Base-by-base conservation (phyloP, 92 coral and sea anemone genomes). In the Zoanthus sociatus region DNA sequence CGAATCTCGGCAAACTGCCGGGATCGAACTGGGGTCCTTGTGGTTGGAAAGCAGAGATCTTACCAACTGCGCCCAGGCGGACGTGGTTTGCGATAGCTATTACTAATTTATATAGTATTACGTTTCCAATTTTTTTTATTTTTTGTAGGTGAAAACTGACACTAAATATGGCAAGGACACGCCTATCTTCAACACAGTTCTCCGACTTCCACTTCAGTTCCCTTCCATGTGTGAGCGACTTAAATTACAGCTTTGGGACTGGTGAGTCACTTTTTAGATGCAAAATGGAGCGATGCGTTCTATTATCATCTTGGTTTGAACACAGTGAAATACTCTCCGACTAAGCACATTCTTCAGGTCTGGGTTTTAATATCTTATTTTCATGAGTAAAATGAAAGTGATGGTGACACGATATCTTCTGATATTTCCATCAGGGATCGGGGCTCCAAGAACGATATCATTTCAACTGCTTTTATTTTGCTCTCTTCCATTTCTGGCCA, bases 171-270 rank as follows among this genome's bases (percentile, higher is more conserved):
- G 94, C n/a, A 94, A 95, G 60, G 96, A 94, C 75, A 51, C 87
- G 15, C 99, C 99, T 0, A 92, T 92, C 47, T 97, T 97, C 82
- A 97, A 97, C 87, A 63, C 95, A 58, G 86, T 94, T 63, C 92
- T 97, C 31, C 90, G 96, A 83, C 84, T 97, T 44, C 98, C 99
- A 8, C 90, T 95, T 26, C 92, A 96, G 98, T 91, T 97, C 83
- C 99, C 99, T 16, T 97, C 99, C 21, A 97, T 97, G 99, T 97
- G 99, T 69, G 99, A 97, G 73, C 90, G 98, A 61, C 83, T 97
- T 7, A 97, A 95, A 86, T 79, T 97, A 20, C 99, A 97, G 90
- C 82, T 93, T 53, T 97, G 90, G 70, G 99, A 97, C 90, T 97
- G 99, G 99, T 97, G 64, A 88, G 4, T 54, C 26, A 5, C 20